phyloP scores from a whole-genome alignment of 2,888 invertebrate species.

The Ophion slaviceki region DNA sequence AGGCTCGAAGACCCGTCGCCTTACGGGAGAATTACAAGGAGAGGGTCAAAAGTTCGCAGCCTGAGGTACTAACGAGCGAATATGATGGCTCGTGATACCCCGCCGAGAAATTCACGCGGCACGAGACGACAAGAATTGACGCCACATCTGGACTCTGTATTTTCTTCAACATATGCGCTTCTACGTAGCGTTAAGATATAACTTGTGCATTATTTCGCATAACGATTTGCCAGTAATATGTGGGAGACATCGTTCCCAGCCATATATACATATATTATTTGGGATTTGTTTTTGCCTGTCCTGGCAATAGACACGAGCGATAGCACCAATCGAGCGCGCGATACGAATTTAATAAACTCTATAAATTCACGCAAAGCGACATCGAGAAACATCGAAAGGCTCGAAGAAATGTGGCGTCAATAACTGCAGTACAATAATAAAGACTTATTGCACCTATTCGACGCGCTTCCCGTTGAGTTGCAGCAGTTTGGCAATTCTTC shows the following conservation, averaged over 20 bases:
- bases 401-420: no score
- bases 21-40: no score
- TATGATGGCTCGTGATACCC: background rate
- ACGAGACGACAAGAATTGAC: background rate
- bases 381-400: no score
- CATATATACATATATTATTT: conserved; percentile 1
- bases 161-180: conserved; percentile 16
- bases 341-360: background rate
- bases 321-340: no score
- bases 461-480: no score
- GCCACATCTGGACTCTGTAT: background rate
- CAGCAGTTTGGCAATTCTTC: no score
- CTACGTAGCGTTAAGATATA: conserved; percentile 21
- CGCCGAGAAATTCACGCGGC: background rate
- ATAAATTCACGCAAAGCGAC: no score
- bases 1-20: background rate
- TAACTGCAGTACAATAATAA: no score
- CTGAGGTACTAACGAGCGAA: no score
- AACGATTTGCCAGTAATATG: conserved; percentile 15
- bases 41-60: background rate
- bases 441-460: no score
- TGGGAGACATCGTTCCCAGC: conserved; percentile 10
- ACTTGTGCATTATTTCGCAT: conserved; percentile 40
- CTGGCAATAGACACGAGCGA: background rate
- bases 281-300: background rate